Percentiles rank a stretch among this genome's conserved stretches.
These are phyloP conservation scores for Monodelphis domestica DNA, from an alignment of 2,797 vertebrate genomes.

Conservation along the genomic window DNA sequence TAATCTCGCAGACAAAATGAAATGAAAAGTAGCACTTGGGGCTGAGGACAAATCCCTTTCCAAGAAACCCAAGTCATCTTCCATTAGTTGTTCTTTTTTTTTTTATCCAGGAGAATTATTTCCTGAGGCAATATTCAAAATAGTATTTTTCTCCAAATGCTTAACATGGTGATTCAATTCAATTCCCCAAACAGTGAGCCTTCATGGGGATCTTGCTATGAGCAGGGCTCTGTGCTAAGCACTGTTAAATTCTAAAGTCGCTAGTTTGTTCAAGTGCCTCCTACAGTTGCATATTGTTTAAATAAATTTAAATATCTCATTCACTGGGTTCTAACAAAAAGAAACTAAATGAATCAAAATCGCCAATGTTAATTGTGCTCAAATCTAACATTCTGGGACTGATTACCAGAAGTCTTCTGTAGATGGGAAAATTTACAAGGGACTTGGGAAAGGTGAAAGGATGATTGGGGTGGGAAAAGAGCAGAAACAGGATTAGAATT, in stretches of 20 bases:
- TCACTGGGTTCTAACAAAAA: not conserved
- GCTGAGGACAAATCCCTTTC: slow-evolving; percentile 13
- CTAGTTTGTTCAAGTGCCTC: not conserved
- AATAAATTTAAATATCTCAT: not conserved
- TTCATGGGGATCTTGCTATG: not conserved
- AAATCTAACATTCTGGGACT: not conserved
- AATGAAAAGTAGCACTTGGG: slow-evolving; percentile 14
- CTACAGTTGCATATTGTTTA: not conserved
- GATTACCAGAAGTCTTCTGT: not conserved
- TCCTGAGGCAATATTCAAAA: slow-evolving; percentile 6
- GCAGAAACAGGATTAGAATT: not conserved
- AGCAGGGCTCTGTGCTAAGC: not conserved
- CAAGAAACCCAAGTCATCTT: not conserved
- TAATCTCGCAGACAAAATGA: not conserved
- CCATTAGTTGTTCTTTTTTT: slow-evolving; percentile 2
- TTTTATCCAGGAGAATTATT: not conserved
- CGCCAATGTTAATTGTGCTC: not conserved
- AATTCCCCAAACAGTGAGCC: not conserved
- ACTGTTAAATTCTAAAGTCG: not conserved
- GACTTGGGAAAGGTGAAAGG: not conserved
- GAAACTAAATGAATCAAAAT: not conserved
- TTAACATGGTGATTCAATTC: not conserved
- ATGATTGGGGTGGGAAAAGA: not conserved
- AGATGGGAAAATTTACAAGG: not conserved
- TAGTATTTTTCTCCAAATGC: not conserved